These are phyloP conservation scores for Gandaritis pyraliata DNA, from an alignment of 2,888 invertebrate genomes.

Conservation along the genomic window DNA sequence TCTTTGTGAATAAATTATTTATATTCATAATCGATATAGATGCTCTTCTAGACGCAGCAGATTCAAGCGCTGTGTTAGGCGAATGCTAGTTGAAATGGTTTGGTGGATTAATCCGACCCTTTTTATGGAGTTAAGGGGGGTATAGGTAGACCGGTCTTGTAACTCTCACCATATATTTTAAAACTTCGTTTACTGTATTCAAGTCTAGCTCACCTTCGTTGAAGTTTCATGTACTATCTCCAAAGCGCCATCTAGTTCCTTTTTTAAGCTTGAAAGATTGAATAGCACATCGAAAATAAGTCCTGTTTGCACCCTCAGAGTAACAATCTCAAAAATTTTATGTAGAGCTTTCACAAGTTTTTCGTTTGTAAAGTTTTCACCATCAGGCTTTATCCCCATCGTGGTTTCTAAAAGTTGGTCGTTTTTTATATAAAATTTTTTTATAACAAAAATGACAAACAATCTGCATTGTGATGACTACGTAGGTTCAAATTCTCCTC, in stretches of 20 bases:
- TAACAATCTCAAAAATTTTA: constrained; percentile 31
- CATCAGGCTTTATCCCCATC: constrained; percentile 31
- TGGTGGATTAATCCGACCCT: too few relatives aligned
- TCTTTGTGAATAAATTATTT: too few relatives aligned
- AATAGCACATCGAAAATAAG: constrained; percentile 35
- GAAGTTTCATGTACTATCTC: constrained; percentile 24
- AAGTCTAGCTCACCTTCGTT: constrained; percentile 25
- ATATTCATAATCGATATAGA: too few relatives aligned
- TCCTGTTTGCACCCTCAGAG: constrained; percentile 29
- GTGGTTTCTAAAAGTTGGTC: constrained; percentile 39
- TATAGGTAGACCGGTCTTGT: too few relatives aligned
- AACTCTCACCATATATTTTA: constrained; percentile 25
- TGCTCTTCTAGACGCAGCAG: too few relatives aligned
- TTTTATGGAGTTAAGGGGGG: too few relatives aligned
- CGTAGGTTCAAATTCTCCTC: too few relatives aligned
- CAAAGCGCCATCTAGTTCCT: constrained; percentile 17
- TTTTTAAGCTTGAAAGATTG: constrained; percentile 28
- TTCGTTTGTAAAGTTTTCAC: constrained; percentile 21
- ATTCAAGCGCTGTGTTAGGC: too few relatives aligned
- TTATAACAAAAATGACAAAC: too few relatives aligned
- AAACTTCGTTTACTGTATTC: neutral
- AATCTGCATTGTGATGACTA: too few relatives aligned
- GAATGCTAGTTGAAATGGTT: too few relatives aligned
- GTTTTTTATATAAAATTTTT: too few relatives aligned
- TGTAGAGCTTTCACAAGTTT: constrained; percentile 34